A percentile compares a stretch with the other conserved stretches of the same genome.
These are phyloP conservation scores for Ptycholaimellus sp. DNA, from an alignment of 2,888 invertebrate species.

Conservation along the genomic window DNA sequence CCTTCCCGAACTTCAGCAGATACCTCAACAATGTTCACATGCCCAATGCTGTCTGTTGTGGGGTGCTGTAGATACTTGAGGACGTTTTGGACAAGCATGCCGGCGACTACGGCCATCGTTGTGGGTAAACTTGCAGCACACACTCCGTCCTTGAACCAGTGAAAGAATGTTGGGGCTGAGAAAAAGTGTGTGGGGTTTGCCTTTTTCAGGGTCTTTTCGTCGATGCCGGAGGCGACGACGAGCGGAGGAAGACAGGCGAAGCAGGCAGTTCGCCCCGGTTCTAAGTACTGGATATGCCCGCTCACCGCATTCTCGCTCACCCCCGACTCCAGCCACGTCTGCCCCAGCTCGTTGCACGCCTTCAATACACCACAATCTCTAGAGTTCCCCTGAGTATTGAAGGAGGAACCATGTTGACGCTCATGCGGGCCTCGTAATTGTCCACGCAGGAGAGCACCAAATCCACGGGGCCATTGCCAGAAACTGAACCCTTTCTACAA, in stretches of 20 bases:
- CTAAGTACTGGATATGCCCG: conserved; percentile 83
- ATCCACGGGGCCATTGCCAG: no score
- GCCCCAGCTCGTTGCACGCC: conserved; percentile 77
- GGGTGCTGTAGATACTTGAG: no score
- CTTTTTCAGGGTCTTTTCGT: conserved; percentile 79
- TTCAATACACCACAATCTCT: no score
- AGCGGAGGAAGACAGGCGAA: conserved; percentile 97
- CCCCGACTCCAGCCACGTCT: conserved; percentile 92
- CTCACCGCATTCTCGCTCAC: conserved; percentile 98
- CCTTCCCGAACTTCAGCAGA: conserved; percentile 64
- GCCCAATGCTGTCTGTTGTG: no score
- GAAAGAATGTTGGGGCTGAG: no score
- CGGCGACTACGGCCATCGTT: conserved; percentile 94
- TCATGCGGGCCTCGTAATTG: conserved; percentile 93
- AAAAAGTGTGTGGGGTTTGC: no score
- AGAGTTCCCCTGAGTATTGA: no score
- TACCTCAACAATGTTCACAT: no score
- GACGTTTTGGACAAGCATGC: conserved; percentile 53
- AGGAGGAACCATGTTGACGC: conserved; percentile 64
- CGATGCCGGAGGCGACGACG: conserved; percentile 83
- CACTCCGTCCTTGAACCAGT: no score
- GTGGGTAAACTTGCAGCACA: conserved; percentile 96
- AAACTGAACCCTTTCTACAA: no score
- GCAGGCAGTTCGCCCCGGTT: conserved; percentile 85
- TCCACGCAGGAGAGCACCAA: conserved; percentile 88